Conservation (phyloP, 1,140 invertebrate genomes). For the Dreissena polymorpha region DNA sequence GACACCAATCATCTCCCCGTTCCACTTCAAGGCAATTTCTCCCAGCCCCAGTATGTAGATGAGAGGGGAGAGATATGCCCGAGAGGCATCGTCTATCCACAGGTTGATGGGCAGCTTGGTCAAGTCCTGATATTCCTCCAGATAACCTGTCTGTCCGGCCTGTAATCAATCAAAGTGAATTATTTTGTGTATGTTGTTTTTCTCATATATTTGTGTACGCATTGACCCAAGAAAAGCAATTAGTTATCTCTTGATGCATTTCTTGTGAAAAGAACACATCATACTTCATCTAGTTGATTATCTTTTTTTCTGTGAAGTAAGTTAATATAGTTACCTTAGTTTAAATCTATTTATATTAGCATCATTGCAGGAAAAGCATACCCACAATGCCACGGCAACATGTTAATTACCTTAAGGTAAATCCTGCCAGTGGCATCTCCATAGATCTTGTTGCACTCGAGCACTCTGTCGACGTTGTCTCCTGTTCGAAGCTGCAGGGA, state of each 20-base stretch:
- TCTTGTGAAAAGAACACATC: too few relatives aligned
- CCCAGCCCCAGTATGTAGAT: constrained; percentile 70
- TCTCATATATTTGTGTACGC: too few relatives aligned
- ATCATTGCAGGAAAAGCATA: too few relatives aligned
- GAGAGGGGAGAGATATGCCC: constrained; percentile 62
- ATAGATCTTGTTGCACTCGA: constrained; percentile 61
- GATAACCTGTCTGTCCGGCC: constrained; percentile 56
- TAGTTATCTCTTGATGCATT: too few relatives aligned
- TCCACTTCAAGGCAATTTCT: constrained; percentile 70
- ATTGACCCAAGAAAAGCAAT: too few relatives aligned
- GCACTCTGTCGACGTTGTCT: constrained; percentile 34
- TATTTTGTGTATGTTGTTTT: too few relatives aligned
- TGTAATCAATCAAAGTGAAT: constrained; percentile 29
- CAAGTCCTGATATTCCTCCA: constrained; percentile 61
- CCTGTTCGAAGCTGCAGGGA: constrained; percentile 63
- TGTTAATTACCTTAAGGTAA: constrained; percentile 53
- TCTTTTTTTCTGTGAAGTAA: too few relatives aligned
- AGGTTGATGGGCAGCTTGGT: constrained; percentile 67
- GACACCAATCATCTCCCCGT: constrained; percentile 71
- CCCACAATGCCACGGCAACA: too few relatives aligned
- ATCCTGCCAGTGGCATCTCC: constrained; percentile 67
- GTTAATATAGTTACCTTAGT: too few relatives aligned
- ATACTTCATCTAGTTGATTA: too few relatives aligned
- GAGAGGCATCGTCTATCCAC: constrained; percentile 65
- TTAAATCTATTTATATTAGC: too few relatives aligned